Base-by-base conservation (phyloP, 1,140 invertebrate genomes). In the Stegodyphus mimosarum region DNA sequence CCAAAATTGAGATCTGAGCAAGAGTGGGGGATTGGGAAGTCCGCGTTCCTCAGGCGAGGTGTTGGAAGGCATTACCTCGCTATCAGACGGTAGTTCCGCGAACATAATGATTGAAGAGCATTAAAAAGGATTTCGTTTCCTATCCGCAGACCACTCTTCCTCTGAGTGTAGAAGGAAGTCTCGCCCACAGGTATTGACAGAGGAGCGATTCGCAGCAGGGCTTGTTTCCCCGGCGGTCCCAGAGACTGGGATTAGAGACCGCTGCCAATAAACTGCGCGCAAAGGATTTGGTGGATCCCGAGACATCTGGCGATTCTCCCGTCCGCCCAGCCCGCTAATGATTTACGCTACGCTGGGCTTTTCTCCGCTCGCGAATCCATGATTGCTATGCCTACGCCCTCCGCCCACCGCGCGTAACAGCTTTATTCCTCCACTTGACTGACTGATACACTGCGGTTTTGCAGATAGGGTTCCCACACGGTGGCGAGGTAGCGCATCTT, bases 151-250 rank as follows among this genome's bases (percentile, higher is more conserved):
- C 80, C 80, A 66, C 55, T 13, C 6, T 33, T 18, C 55, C 48
- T n/a, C 50, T 10, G 64, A 60, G 11, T 15, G 72, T 49, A 60
- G 66, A 9, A 4, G 33, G 13, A 17, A 33, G 50, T 52, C 50
- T 79, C 66, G 70, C 79, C 79, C 64, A 81, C 79, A 81, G 79
- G 79, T 81, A 81, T 81, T 81, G 79, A 81, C 79, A 74, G 70
- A 73, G 80, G 33, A 7, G 80, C 60, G 55, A 69, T 69, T 69
- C 64, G 76, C 48, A 11, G 69, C n/a, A 49, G 49, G n/a, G 13
- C 13, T 11, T 51, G 69, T 51, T 71, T 69, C 77, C 66, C n/a
- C 50, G 67, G 69, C 49, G 64, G 69, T 50, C 71, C 11, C 11
- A 55, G n/a, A 17, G 51, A 18, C 48, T 55, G 71, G 80, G 80